Conservation (phyloP, 2,888 invertebrate species). For the Trisateles emortualis region DNA sequence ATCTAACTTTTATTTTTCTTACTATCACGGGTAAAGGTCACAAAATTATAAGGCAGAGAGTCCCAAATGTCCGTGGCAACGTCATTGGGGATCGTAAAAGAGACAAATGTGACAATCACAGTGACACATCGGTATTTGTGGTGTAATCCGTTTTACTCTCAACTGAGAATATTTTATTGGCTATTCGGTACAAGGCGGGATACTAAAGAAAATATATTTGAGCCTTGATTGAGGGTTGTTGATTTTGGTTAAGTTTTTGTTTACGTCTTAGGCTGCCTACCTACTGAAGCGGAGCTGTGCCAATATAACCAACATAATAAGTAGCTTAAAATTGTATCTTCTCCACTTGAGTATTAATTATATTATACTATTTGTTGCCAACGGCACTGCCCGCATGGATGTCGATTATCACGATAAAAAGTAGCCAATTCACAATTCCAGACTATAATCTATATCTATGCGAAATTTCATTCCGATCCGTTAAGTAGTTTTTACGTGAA, state of each 20-base stretch:
- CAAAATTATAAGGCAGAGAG: constrained; percentile 31
- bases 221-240: constrained; percentile 31
- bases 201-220: constrained; percentile 41
- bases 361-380: too few relatives aligned
- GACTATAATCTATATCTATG: too few relatives aligned
- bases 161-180: constrained; percentile 28
- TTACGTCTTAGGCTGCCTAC: neutral
- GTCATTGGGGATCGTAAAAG: constrained; percentile 59
- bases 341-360: too few relatives aligned
- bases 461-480: too few relatives aligned
- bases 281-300: too few relatives aligned
- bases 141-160: constrained; percentile 37
- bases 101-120: constrained; percentile 64
- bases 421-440: too few relatives aligned
- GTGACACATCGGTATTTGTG: constrained; percentile 54
- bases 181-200: constrained; percentile 27
- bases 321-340: too few relatives aligned
- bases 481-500: too few relatives aligned
- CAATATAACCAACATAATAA: too few relatives aligned
- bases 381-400: too few relatives aligned
- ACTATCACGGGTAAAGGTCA: constrained; percentile 32
- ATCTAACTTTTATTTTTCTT: constrained; percentile 31
- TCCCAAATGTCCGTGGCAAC: constrained; percentile 25
- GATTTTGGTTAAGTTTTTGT: constrained; percentile 16
- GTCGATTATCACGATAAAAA: too few relatives aligned